Evolutionary conservation across 2,888 invertebrate genomes (phyloP).

Genomic region (Gasteruption jaculator): DNA sequence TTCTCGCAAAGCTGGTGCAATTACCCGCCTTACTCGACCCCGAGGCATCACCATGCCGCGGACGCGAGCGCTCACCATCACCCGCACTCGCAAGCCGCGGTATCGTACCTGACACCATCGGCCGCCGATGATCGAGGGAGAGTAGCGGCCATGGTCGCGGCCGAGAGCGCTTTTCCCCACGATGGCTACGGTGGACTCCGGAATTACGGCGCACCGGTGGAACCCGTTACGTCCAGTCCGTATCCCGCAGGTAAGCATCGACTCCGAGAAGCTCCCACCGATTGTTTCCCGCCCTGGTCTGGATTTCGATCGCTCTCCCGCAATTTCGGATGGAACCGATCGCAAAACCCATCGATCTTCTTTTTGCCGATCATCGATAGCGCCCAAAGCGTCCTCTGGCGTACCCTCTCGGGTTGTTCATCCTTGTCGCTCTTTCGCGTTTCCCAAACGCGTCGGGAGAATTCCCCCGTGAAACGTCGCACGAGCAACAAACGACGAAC

Average conservation of each 20-base stretch:
- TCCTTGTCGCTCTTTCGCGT: neutral
- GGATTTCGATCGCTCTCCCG: conserved; percentile 2
- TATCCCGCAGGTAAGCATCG: conserved; percentile 72
- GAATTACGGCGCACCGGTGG: conserved; percentile 68
- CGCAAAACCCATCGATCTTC: neutral
- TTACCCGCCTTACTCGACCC: conserved; percentile 61
- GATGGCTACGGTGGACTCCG: conserved; percentile 68
- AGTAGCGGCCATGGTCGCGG: conserved; percentile 56
- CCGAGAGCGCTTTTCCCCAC: conserved; percentile 66
- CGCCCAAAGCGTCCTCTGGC: neutral
- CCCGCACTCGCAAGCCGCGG: conserved; percentile 55
- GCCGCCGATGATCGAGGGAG: conserved; percentile 66
- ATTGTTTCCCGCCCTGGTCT: neutral
- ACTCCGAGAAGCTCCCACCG: conserved; percentile 22
- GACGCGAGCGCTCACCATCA: conserved; percentile 56
- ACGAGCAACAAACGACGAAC: conserved; percentile 45
- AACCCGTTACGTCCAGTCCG: conserved; percentile 70
- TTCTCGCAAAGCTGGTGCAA: conserved; percentile 73
- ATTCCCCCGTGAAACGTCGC: conserved; percentile 41
- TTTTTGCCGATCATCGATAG: neutral
- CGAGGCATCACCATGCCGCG: conserved; percentile 58
- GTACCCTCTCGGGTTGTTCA: conserved; percentile 1
- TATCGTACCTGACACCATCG: conserved; percentile 63
- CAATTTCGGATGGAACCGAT: too few relatives aligned
- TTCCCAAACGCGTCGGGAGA: neutral